Conservation (phyloP, 2,113 vertebrate species). For the Sapayoa aenigma region DNA sequence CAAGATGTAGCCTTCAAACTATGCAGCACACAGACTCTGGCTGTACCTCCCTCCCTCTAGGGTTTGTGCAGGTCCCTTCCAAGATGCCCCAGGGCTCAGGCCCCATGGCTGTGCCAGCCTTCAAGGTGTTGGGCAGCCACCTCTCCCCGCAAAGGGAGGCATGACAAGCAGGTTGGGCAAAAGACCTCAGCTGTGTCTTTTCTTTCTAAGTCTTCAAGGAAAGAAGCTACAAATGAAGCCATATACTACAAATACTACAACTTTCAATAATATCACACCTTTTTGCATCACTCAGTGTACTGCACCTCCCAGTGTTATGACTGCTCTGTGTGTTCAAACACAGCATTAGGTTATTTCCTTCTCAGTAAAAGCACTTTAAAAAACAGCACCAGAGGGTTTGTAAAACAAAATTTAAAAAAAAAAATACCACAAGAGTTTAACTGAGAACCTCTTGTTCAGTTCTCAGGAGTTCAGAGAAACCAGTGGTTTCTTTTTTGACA, state of each 20-base stretch:
- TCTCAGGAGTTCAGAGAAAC: slow-evolving; percentile 18
- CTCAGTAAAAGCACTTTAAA: not conserved
- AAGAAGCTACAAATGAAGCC: not conserved
- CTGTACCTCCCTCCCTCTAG: not conserved
- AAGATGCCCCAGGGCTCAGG: not conserved
- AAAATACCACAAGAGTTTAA: not conserved
- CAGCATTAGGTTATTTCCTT: not conserved
- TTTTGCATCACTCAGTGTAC: not conserved
- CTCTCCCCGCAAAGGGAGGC: not conserved
- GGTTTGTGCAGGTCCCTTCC: not conserved
- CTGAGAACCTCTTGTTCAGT: not conserved
- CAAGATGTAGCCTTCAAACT: not conserved
- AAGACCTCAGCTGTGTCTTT: not conserved
- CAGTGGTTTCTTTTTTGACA: slow-evolving; percentile 13
- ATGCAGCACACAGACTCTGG: not conserved
- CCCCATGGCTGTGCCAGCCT: not conserved
- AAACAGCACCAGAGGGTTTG: not conserved
- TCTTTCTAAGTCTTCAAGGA: not conserved
- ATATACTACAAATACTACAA: not conserved
- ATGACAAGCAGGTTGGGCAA: not conserved
- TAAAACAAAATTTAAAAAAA: not conserved
- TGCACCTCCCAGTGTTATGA: not conserved
- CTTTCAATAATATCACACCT: not conserved
- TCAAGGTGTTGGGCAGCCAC: not conserved
- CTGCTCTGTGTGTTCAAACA: fast-evolving